Base-by-base conservation (phyloP, 1,140 invertebrate genomes). In the Pseudomyrmex sp. region DNA sequence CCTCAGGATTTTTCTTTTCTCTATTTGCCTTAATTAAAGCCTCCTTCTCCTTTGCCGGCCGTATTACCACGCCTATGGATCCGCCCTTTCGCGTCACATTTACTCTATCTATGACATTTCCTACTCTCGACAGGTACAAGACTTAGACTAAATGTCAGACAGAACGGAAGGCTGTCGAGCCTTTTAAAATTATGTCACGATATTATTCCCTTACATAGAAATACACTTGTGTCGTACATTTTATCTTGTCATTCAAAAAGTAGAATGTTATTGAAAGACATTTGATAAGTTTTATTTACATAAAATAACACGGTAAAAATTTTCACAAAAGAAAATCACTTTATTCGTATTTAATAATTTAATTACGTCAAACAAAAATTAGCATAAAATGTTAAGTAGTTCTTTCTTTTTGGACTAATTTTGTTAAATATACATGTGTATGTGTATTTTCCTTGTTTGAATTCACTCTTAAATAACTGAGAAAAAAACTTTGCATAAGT, bases 11-110 rank as follows among this genome's bases (percentile, higher is more conserved):
- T 93, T 93, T 93, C 93, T 93, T 93, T 93, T 89, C 92, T 93
- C 90, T 91, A 92, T 92, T 93, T 93, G 92, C 92, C 92, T 93
- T 93, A 93, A 93, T 93, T 93, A 93, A 93, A 93, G 91, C 90
- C 91, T 35, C 35, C 35, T 35, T 35, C 89, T 91, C 91, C 89
- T 90, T 91, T 88, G 84, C 86, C 75, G 84, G 89, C 89, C 90
- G 90, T 90, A 91, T 83, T 83, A 90, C 90, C 90, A 56, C 85
- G 82, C 65, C 85, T 83, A 89, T 84, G 87, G 86, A 86, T 56
- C 85, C 80, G 88, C 85, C 89, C 89, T 91, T 87, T 75, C 76
- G 68, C 76, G 13, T 83, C 80, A 75, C 77, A 58, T 86, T 86
- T 83, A 86, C 61, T 82, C 23, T 58, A 65, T 44, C 83, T 66